Evolutionary conservation across 2,888 invertebrate genomes (phyloP), one percentile per base, ranked within the genome.

Genomic region (Campoletis raptor): DNA sequence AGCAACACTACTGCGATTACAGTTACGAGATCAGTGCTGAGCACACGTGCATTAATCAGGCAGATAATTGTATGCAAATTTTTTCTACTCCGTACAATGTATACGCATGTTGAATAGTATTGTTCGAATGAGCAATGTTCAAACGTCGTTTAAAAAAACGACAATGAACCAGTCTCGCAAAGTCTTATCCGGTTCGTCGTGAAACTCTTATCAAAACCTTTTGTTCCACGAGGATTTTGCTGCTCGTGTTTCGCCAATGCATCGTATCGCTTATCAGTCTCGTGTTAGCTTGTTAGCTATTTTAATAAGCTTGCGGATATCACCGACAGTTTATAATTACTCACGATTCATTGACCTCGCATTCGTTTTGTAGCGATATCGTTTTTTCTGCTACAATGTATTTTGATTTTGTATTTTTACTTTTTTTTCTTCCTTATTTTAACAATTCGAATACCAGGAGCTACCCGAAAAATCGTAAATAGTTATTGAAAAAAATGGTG

Each of bases 321-420:
- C 64, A 21, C 21, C 48, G 37, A n/a, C 15, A 42, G n/a, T 73
- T 24, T 48, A 48, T 79, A 82, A 79, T 76, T 78, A 85, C 57
- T 78, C 77, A 82, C 57, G 61, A 67, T 69, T 82, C 81, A 82
- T 82, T 48, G 69, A 85, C 81, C 61, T 37, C 66, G 66, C 9
- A 30, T 54, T 52, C 48, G 12, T 18, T 61, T 61, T 30, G 61
- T 30, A 12, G 61, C 10, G 18, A 36, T 45, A 24, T n/a, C 18
- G 9, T 64, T 42, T 64, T 76, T 76, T 24, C 24, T 74, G 9
- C 9, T 57, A 24, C 4, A 24, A 57, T 24, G 24, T 57, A 5
- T 24, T 24, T 12, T 57, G 24, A n/a, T 10, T 57, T 61, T 45
- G 15, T n/a, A n/a, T n/a, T 30, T 72, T 57, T 30, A 30, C 1